Evolutionary conservation across 2,797 vertebrate genomes (phyloP).

Genomic region (Amazona finschi): DNA sequence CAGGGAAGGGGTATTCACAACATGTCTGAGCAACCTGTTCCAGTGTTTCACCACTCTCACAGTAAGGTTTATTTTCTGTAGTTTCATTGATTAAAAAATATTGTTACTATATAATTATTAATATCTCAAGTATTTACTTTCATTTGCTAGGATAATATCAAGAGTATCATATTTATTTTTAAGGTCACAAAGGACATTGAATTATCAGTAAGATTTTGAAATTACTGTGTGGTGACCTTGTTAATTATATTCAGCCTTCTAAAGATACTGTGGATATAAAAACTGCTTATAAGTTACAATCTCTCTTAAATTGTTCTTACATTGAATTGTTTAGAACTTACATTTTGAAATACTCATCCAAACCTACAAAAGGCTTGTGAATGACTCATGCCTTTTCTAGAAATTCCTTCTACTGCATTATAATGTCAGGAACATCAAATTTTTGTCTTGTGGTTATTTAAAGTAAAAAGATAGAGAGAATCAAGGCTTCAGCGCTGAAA

Average conservation of each 20-base stretch:
- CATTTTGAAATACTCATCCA: neutral
- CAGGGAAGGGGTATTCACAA: neutral
- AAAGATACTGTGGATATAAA: neutral
- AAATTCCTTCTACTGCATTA: neutral
- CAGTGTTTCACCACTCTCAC: neutral
- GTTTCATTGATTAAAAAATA: neutral
- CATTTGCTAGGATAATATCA: neutral
- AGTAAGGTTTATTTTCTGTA: neutral
- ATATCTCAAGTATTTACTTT: neutral
- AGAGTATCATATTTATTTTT: neutral
- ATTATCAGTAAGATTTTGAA: neutral
- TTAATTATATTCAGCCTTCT: neutral
- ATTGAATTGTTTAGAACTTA: neutral
- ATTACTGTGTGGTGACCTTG: neutral
- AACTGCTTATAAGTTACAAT: neutral
- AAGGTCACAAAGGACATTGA: neutral
- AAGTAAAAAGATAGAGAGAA: neutral
- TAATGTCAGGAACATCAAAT: neutral
- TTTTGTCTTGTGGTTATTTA: neutral
- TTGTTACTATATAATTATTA: neutral
- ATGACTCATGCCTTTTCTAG: neutral
- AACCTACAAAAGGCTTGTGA: neutral
- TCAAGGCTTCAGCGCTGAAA: neutral
- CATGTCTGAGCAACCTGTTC: neutral
- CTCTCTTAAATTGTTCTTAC: neutral